Base-by-base conservation (phyloP, 2,113 vertebrate species). In the Ciconia maguari region DNA sequence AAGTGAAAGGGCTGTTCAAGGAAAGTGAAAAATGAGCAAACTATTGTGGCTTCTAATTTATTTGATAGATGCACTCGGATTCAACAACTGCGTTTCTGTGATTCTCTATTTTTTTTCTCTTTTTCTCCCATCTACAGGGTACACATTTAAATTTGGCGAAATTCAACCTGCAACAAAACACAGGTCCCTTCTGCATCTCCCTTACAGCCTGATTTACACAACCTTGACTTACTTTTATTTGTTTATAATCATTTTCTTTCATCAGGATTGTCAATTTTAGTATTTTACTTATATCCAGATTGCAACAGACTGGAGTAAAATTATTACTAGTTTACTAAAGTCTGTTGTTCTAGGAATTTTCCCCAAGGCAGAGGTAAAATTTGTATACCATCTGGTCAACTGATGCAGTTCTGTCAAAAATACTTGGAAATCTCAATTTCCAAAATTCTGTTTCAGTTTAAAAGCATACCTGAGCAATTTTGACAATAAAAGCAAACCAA, bases 11-110 rank as follows among this genome's bases (percentile, higher is more conserved):
- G 58, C 36, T 70, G 25, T 34, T 84, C 76, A 70, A 83, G 18
- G 42, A 36, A 89, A 95, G 51, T 75, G 80, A 94, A 95, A 95
- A 91, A 93, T 76, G 36, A 89, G 32, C 29, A 10, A 75, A 89
- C 24, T 52, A 81, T 55, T 82, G 72, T 20, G 65, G 52, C 18
- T 91, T 84, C 69, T 91, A 91, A 95, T 91, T 83, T 83, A 92
- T 87, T 90, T 94, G 93, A 94, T 44, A 81, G 64, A 88, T 91
- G 41, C 10, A 30, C n/a, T 94, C 51, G 82, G 65, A 71, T 34
- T 70, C 57, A 70, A 58, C 15, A 87, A 38, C 54, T 21, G 22
- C 4, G 3, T 70, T 92, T 84, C 68, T n/a, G 29, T 29, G 36
- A 61, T 69, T 60, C 55, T 66, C 29, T 7, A 2, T 0, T 36